These are phyloP conservation scores for Epinotia brunnichana DNA, from an alignment of 2,888 invertebrate species.

Conservation along the genomic window DNA sequence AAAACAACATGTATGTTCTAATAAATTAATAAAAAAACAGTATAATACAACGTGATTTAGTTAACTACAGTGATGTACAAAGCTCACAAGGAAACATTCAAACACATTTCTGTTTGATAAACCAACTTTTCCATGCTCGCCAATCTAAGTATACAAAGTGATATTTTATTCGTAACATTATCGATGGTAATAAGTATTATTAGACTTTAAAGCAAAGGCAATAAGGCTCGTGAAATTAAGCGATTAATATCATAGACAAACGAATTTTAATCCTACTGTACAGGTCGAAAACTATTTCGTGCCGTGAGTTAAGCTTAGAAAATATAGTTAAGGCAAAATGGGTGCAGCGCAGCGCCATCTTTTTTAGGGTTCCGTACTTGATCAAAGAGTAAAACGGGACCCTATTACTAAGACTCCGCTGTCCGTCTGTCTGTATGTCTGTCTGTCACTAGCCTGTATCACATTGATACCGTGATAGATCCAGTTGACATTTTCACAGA, in stretches of 20 bases:
- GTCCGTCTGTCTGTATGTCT: too few species aligned
- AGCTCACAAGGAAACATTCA: slow-evolving; percentile 2
- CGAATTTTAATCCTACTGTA: not conserved
- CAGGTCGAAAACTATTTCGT: not conserved
- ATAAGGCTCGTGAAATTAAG: not conserved
- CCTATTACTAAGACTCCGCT: too few species aligned
- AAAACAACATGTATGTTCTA: slow-evolving; percentile 14
- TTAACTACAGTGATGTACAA: slow-evolving; percentile 9
- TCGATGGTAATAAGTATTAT: not conserved
- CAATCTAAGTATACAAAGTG: not conserved
- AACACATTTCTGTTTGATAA: not conserved
- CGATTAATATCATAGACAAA: not conserved
- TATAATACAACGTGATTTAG: slow-evolving; percentile 18
- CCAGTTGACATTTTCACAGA: too few species aligned
- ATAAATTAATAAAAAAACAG: slow-evolving; percentile 27
- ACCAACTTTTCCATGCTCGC: not conserved
- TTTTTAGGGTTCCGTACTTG: too few species aligned
- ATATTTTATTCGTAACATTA: not conserved
- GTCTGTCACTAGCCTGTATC: too few species aligned
- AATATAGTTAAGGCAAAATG: too few species aligned
- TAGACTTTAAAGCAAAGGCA: not conserved
- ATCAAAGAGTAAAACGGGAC: too few species aligned
- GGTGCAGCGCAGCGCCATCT: too few species aligned
- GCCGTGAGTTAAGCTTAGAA: not conserved
- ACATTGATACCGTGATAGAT: too few species aligned